Evolutionary conservation across 2,797 vertebrate genomes (phyloP).

Genomic region (Leontopithecus rosalia): DNA sequence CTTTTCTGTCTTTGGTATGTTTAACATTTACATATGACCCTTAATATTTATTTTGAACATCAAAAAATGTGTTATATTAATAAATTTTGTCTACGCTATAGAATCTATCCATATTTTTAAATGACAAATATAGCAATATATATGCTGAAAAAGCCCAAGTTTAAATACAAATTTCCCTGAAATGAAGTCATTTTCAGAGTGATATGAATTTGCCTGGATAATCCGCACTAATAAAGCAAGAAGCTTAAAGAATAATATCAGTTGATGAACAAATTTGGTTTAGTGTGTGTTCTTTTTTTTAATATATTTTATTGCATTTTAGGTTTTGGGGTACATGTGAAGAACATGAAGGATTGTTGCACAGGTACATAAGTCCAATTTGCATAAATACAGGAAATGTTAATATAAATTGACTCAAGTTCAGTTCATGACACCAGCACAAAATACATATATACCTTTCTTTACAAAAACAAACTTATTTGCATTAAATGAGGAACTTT

Average conservation of each 20-base stretch:
- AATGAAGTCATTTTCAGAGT: background rate
- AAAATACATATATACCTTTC: background rate
- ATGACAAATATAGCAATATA: background rate
- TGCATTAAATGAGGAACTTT: background rate
- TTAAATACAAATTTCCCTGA: background rate
- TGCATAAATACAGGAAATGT: background rate
- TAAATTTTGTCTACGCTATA: background rate
- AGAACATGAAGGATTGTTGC: no score
- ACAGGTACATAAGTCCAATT: background rate
- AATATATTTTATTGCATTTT: no score
- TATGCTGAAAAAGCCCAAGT: background rate
- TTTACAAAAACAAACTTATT: background rate
- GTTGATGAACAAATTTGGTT: background rate
- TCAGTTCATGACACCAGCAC: background rate
- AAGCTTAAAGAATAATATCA: background rate
- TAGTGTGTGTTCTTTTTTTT: background rate
- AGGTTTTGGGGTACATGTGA: no score
- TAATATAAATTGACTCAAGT: background rate
- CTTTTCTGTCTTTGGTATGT: background rate
- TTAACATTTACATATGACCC: background rate
- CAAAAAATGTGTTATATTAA: background rate
- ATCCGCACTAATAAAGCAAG: background rate
- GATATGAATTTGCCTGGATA: background rate
- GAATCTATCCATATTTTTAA: background rate
- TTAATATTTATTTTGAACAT: background rate